Evolutionary conservation across 2,888 invertebrate species (phyloP).

Genomic region (Rotaria macrura): DNA sequence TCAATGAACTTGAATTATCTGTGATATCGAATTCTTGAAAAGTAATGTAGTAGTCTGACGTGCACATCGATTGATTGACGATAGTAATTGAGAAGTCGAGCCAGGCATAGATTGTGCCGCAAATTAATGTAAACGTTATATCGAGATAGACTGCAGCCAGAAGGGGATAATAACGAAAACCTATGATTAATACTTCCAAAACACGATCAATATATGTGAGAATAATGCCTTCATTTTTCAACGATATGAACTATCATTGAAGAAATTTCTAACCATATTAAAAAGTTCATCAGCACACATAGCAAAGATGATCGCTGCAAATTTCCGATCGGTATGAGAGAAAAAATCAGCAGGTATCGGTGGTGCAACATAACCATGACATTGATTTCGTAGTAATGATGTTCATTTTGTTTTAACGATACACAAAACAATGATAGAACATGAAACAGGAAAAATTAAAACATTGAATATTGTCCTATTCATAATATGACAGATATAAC

Average conservation of each 20-base stretch:
- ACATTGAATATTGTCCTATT: not conserved
- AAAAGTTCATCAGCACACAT: not conserved
- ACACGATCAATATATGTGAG: not conserved
- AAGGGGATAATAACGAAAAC: not conserved
- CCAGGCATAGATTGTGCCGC: not conserved
- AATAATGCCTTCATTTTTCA: not conserved
- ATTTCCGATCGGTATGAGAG: not conserved
- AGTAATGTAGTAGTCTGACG: not conserved
- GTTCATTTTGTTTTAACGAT: not conserved
- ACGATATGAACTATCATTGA: not conserved
- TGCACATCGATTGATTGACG: not conserved
- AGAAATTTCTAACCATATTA: not conserved
- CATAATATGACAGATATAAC: not conserved
- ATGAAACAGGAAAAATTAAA: not conserved
- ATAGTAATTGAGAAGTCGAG: not conserved
- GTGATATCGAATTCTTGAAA: not conserved
- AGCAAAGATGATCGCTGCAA: not conserved
- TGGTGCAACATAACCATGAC: not conserved
- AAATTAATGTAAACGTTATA: not conserved
- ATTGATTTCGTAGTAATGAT: not conserved
- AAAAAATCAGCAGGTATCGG: not conserved
- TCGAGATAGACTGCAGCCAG: not conserved
- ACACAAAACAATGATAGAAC: not conserved
- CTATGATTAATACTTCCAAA: not conserved
- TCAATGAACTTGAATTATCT: not conserved